Conservation (phyloP, 2,888 invertebrate species). For the Phrixothrix hirtus region DNA sequence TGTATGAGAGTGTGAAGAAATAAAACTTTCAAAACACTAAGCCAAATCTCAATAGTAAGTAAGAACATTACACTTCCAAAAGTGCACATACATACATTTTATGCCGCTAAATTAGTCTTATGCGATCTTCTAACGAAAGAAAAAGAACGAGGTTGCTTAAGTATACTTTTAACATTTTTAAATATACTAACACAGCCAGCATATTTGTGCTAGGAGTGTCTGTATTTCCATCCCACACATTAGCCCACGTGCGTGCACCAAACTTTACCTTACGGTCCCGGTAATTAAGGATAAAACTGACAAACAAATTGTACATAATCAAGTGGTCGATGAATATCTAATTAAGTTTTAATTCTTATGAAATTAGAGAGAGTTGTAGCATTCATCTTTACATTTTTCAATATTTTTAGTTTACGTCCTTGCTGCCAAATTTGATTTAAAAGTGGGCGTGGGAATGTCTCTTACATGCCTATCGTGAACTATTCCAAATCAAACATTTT, state of each 20-base stretch:
- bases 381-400: not conserved
- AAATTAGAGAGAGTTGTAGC: constrained; percentile 21
- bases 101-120: not conserved
- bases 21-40: not conserved
- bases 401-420: not conserved
- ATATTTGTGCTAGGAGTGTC: constrained; percentile 41
- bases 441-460: not conserved
- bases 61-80: not conserved
- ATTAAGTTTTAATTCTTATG: constrained; percentile 25
- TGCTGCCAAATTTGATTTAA: no score
- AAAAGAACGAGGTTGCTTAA: no score
- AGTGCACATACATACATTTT: not conserved
- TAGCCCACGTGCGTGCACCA: constrained; percentile 29
- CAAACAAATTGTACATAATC: constrained; percentile 1
- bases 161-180: constrained; percentile 31
- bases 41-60: not conserved
- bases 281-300: constrained; percentile 15
- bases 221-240: constrained; percentile 32
- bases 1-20: no score
- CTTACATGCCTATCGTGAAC: not conserved
- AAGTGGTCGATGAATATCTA: constrained; percentile 23
- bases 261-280: constrained; percentile 23
- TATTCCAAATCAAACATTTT: not conserved
- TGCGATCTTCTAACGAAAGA: not conserved
- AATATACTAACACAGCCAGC: constrained; percentile 37